phyloP scores from a whole-genome alignment of 2,113 vertebrate genomes.

The Poecilia latipinna region DNA sequence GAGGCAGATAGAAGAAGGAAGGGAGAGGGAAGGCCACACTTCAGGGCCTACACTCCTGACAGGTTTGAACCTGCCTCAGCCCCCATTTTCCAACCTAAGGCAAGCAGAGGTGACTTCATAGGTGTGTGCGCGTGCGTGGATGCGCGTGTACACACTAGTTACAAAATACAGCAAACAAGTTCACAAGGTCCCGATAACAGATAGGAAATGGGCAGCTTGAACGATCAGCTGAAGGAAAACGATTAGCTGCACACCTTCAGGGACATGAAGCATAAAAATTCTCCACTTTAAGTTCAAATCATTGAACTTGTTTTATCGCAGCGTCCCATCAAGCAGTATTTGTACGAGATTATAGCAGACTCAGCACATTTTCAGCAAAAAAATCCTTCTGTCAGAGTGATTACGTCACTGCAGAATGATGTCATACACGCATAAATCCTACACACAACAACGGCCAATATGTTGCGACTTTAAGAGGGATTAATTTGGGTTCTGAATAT shows the following conservation, averaged over 20 bases:
- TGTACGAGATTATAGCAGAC: conserved; percentile 60
- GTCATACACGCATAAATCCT: conserved; percentile 79
- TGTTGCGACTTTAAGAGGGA: conserved; percentile 43
- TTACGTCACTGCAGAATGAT: conserved; percentile 86
- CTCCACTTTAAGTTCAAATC: background rate
- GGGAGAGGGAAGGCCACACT: conserved; percentile 55
- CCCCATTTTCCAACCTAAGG: conserved; percentile 69
- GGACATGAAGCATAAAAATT: background rate
- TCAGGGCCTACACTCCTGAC: conserved; percentile 50
- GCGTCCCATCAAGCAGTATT: conserved; percentile 13
- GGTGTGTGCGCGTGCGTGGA: conserved; percentile 20
- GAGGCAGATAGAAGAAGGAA: conserved; percentile 47
- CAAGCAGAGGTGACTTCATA: conserved; percentile 72
- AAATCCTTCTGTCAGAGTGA: conserved; percentile 73
- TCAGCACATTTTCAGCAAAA: conserved; percentile 79
- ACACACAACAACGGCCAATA: conserved; percentile 46
- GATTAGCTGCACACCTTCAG: background rate
- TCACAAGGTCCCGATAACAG: background rate
- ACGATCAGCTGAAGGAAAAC: background rate
- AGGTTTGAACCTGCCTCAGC: conserved; percentile 76
- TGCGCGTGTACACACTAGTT: background rate
- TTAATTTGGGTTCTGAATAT: conserved; percentile 20
- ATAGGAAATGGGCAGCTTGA: background rate
- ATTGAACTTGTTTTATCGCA: background rate
- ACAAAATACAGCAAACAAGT: conserved; percentile 14